phyloP scores from a whole-genome alignment of 2,888 invertebrate genomes.

The Oligia strigilis region DNA sequence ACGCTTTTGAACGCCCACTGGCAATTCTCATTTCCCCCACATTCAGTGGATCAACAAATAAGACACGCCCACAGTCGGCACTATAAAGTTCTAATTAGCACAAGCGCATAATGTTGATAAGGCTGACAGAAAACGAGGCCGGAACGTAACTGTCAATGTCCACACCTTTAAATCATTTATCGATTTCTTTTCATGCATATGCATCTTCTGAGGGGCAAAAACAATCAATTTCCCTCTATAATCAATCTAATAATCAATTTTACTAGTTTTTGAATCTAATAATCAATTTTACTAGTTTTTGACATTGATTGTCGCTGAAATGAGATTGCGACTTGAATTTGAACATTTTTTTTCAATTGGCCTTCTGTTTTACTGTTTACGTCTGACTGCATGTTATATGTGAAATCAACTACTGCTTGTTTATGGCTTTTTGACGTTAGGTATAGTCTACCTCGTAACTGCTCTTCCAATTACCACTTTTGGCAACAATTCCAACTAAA shows the following conservation, averaged over 20 bases:
- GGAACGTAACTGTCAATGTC: conserved; percentile 32
- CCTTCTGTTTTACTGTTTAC: background rate
- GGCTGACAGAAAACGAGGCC: conserved; percentile 45
- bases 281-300: too few species aligned
- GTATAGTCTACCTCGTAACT: background rate
- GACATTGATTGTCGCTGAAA: too few species aligned
- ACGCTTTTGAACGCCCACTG: conserved; percentile 51
- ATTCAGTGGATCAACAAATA: conserved; percentile 51
- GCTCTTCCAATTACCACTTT: background rate
- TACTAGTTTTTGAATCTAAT: too few species aligned
- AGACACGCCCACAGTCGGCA: conserved; percentile 46
- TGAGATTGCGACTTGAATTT: too few species aligned
- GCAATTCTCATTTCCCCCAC: conserved; percentile 51
- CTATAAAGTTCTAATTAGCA: conserved; percentile 59
- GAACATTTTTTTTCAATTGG: too few species aligned
- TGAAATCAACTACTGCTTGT: background rate
- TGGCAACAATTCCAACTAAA: background rate
- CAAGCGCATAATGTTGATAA: conserved; percentile 43
- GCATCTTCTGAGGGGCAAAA: background rate
- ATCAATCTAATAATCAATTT: too few species aligned
- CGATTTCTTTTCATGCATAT: conserved; percentile 15
- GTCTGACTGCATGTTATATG: background rate
- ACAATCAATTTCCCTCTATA: too few species aligned
- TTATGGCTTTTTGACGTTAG: background rate
- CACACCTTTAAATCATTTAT: conserved; percentile 34